These are phyloP conservation scores for Lipophrys pholis DNA, from an alignment of 2,113 vertebrate species.

Conservation along the genomic window DNA sequence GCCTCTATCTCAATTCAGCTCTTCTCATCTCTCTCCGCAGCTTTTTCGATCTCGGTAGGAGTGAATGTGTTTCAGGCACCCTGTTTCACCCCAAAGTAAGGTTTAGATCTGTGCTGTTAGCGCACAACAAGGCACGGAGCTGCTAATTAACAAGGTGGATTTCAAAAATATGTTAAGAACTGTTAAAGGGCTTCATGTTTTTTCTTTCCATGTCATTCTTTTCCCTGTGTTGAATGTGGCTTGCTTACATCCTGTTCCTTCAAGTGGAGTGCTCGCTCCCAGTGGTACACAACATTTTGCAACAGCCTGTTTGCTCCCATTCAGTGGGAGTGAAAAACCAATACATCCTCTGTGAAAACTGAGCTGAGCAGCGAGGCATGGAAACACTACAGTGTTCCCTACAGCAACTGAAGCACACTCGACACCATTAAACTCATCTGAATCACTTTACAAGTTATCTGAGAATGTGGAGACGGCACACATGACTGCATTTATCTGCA, in stretches of 20 bases:
- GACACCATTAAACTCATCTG: not conserved
- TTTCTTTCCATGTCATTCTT: not conserved
- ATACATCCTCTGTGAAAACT: slow-evolving; percentile 27
- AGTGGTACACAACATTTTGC: slow-evolving; percentile 18
- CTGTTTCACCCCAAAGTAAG: slow-evolving; percentile 3
- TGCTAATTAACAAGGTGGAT: slow-evolving; percentile 2
- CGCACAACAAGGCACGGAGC: not conserved
- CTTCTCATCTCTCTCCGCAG: not conserved
- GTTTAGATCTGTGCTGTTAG: not conserved
- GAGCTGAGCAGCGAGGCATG: slow-evolving; percentile 45
- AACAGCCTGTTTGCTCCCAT: slow-evolving; percentile 32
- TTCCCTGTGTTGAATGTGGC: slow-evolving; percentile 17
- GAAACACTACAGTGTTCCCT: slow-evolving; percentile 4
- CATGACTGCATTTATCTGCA: slow-evolving; percentile 1
- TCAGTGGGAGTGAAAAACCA: slow-evolving; percentile 41
- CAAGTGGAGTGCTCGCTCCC: slow-evolving; percentile 22
- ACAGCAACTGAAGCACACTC: slow-evolving; percentile 11
- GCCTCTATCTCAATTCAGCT: slow-evolving; percentile 17
- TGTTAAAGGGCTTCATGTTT: too few species aligned
- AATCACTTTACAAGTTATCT: not conserved
- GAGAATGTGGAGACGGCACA: not conserved
- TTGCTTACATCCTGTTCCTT: slow-evolving; percentile 39
- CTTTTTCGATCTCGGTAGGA: not conserved
- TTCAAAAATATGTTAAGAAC: too few species aligned
- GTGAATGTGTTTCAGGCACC: slow-evolving; percentile 19